Evolutionary conservation across 2,113 vertebrate genomes (phyloP).

Genomic region (Chloropsis hardwickii): DNA sequence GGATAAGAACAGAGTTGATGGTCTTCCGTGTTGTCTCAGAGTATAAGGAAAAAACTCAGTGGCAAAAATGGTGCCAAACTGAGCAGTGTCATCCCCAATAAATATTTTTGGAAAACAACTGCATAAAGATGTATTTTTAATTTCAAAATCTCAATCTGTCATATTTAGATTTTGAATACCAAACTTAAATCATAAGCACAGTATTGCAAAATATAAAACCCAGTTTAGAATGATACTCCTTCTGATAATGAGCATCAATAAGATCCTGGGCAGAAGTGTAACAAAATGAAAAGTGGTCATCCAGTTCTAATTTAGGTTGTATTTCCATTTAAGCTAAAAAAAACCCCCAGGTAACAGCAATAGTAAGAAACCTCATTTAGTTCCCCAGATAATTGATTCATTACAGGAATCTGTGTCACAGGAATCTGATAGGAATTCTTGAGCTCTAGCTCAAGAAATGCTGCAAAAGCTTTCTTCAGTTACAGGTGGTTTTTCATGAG

Average conservation of each 20-base stretch:
- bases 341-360: accelerated
- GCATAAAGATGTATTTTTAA: not conserved
- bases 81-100: not conserved
- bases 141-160: not conserved
- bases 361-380: not conserved
- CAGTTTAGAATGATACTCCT: not conserved
- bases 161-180: not conserved
- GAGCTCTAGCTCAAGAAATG: not conserved
- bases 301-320: not conserved
- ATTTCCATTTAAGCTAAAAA: not conserved
- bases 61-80: not conserved
- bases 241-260: not conserved
- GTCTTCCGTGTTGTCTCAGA: not conserved
- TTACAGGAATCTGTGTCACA: not conserved
- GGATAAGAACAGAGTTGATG: not conserved
- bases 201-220: not conserved
- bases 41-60: not conserved
- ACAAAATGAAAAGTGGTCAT: not conserved
- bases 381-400: not conserved
- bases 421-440: not conserved
- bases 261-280: not conserved
- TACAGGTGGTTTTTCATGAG: not conserved
- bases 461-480: not conserved
- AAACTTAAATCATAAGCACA: not conserved
- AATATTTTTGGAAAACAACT: not conserved